Evolutionary conservation across 2,113 vertebrate species (phyloP).

Genomic region (Nibea albiflora): DNA sequence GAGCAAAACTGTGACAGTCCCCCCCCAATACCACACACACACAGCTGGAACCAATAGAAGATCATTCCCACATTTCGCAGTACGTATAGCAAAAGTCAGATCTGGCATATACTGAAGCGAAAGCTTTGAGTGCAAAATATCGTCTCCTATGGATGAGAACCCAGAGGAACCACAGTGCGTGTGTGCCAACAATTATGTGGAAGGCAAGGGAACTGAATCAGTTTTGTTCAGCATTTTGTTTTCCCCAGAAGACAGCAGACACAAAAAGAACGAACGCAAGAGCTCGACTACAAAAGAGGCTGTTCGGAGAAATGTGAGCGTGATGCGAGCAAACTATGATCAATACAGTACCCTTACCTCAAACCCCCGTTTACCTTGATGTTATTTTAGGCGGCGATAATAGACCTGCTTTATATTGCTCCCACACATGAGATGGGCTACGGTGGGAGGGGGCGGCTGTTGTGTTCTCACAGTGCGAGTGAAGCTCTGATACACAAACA

Average conservation of each 20-base stretch:
- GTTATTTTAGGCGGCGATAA: slow-evolving; percentile 71
- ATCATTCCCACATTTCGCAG: slow-evolving; percentile 34
- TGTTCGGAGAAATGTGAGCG: slow-evolving; percentile 68
- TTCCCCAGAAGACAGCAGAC: slow-evolving; percentile 57
- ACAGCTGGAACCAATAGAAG: slow-evolving; percentile 64
- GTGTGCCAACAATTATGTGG: slow-evolving; percentile 65
- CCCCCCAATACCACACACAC: slow-evolving; percentile 56
- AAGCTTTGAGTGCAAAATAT: slow-evolving; percentile 47
- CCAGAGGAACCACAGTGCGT: slow-evolving; percentile 66
- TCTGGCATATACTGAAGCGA: slow-evolving; percentile 35
- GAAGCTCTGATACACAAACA: slow-evolving; percentile 41
- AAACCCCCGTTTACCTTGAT: slow-evolving; percentile 49
- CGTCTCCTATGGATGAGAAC: slow-evolving; percentile 61
- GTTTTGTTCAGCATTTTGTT: slow-evolving; percentile 75
- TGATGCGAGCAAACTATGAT: slow-evolving; percentile 70
- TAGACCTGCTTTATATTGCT: slow-evolving; percentile 60
- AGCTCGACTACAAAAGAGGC: slow-evolving; percentile 52
- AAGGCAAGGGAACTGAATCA: slow-evolving; percentile 63
- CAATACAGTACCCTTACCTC: slow-evolving; percentile 69
- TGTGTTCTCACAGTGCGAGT: slow-evolving; percentile 48
- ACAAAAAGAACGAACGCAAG: slow-evolving; percentile 33
- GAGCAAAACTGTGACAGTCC: slow-evolving; percentile 76
- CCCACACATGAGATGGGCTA: slow-evolving; percentile 56
- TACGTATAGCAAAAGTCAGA: slow-evolving; percentile 26
- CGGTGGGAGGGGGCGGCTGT: slow-evolving; percentile 17